Evolutionary conservation across 2,888 invertebrate species (phyloP).

Genomic region (Poecilobothrus nobilitatus): DNA sequence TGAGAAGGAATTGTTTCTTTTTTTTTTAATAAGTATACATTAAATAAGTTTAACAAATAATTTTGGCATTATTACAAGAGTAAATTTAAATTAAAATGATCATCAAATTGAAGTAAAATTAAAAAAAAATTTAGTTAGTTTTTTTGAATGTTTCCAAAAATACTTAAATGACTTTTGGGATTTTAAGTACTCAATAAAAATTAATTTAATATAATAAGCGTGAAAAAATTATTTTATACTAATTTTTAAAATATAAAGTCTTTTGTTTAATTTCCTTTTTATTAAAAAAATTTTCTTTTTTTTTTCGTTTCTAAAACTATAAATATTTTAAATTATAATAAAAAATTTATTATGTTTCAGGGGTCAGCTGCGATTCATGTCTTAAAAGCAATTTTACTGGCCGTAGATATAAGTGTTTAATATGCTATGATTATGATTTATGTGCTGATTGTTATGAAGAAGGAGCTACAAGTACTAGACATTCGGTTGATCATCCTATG

Average conservation of each 20-base stretch:
- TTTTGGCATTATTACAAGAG: background rate
- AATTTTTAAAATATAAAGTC: too few relatives aligned
- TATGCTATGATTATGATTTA: constrained; percentile 98
- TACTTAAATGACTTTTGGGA: background rate
- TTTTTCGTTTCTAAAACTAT: too few relatives aligned
- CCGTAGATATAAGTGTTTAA: constrained; percentile 95
- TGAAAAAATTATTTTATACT: background rate
- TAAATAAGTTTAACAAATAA: background rate
- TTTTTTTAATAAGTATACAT: background rate
- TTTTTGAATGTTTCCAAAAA: background rate
- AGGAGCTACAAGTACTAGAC: constrained; percentile 82
- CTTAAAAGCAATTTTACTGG: constrained; percentile 96
- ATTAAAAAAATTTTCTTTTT: too few relatives aligned
- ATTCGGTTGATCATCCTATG: constrained; percentile 95
- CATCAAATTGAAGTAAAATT: background rate
- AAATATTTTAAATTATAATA: too few relatives aligned
- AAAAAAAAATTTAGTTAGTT: background rate
- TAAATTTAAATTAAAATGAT: background rate
- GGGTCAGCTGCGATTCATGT: constrained; percentile 99
- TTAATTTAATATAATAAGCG: too few relatives aligned
- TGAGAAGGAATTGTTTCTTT: too few relatives aligned
- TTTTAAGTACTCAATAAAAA: background rate
- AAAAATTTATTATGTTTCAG: constrained; percentile 49
- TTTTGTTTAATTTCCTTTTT: too few relatives aligned
- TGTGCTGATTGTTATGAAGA: constrained; percentile 94